Evolutionary conservation across 2,113 vertebrate genomes (phyloP), one percentile per base, ranked within the genome.

Genomic region (Hemiscyllium ocellatum): DNA sequence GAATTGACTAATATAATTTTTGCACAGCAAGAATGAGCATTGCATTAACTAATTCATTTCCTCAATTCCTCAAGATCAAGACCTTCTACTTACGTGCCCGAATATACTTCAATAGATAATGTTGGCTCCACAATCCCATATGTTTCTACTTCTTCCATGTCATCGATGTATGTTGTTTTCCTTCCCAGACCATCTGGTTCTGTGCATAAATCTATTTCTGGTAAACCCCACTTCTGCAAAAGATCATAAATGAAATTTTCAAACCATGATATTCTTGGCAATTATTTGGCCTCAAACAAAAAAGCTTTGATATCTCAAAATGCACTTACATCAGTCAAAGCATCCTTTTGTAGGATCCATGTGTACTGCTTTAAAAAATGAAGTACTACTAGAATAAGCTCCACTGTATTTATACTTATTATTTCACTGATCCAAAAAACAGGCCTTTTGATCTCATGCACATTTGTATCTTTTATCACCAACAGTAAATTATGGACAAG

Each of bases 31-130:
- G 19, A 33, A 93, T 0, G 33, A 24, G 94, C 22, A 52, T 95
- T 42, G 29, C 72, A 50, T 6, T 94, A 4, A 37, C 56, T 61
- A 66, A 94, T 50, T 50, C 20, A 47, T 4, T 95, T 93, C 37
- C 5, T 37, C n/a, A 37, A 17, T 93, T 61, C 52, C 5, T 52
- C 33, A 95, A 4, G 10, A 76, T 70, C 47, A 2, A 72, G 29
- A 72, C n/a, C 29, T 72, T 95, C 96, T 96, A 98, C 99, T 99
- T 97, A 99, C 99, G 97, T 98, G 97, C 99, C 99, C 96, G 98
- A 98, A 89, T 98, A 98, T 69, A 99, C 98, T 97, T 98, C 98
- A 96, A 99, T 98, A 96, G 99, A 99, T 96, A 98, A 98, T 0
- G 98, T 99, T 96, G 98, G 98, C 96, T 98, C 98, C 24, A 98